Base-by-base conservation (phyloP, 2,888 invertebrate species). In the Mallateleia sp. region DNA sequence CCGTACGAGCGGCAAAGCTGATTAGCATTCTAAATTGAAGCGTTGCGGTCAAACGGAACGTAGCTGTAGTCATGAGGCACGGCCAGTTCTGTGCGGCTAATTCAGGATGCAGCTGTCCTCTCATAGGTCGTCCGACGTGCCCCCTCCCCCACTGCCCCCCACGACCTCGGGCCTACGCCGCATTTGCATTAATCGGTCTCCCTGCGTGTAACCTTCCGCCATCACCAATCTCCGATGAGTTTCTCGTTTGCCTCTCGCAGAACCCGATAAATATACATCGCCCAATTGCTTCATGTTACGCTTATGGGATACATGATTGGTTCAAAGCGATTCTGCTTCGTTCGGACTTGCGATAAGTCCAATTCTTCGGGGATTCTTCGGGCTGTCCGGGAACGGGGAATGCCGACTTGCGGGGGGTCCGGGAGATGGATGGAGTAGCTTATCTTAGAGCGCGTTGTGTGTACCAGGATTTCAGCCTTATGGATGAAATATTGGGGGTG, bases 131-230 rank as follows among this genome's bases (percentile, higher is more conserved):
- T n/a, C n/a, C n/a, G n/a, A n/a, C n/a, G n/a, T n/a, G n/a, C 64
- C 54, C 47, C 58, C 38, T 15, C 54, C 58, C 64, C 34, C 42
- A 20, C 60, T 38, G n/a, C n/a, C 18, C 28, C 52, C 58, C 69
- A 11, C 74, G 60, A 62, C 77, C 80, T 58, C 79, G 69, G 60
- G 64, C 75, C 85, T 85, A 75, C 66, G 75, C 54, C 58, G 72
- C 81, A 85, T 88, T 88, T 85, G 85, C 88, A 85, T 88, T 88
- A 85, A 85, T 85, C 84, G 87, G 72, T 24, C 71, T 81, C 79
- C 74, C 74, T 75, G 71, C 82, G 56, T 79, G 82, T 80, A 78
- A 75, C 83, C 66, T 82, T 72, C 79, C 67, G 34, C 66, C 75
- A 74, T 67, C 79, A 60, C 67, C 74, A 66, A 85, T 74, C 79